Evolutionary conservation across 2,113 vertebrate species (phyloP).

Genomic region (Hippocampus mohnikei): DNA sequence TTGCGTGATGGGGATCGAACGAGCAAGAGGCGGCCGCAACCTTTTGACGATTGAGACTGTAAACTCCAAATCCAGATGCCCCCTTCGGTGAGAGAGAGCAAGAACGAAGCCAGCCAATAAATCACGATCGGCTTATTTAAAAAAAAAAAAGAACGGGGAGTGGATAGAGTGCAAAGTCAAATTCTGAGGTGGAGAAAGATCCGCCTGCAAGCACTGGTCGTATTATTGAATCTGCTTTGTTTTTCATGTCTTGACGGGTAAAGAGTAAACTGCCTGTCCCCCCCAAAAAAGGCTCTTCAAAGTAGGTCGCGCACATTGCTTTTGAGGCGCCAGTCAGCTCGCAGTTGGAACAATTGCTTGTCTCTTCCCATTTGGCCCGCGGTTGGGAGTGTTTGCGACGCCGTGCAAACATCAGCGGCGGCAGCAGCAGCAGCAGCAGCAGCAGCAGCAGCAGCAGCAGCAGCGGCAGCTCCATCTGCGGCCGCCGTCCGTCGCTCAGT

Average conservation of each 20-base stretch:
- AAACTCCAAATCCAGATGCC: constrained; percentile 42
- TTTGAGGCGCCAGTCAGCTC: constrained; percentile 86
- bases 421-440: no score
- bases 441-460: no score
- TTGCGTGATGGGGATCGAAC: constrained; percentile 30
- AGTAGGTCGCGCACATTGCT: constrained; percentile 18
- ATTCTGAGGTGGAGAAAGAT: background rate
- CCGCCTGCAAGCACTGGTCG: background rate
- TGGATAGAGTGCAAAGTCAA: background rate
- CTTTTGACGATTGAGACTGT: constrained; percentile 22
- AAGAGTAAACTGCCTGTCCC: background rate
- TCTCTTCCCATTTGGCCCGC: constrained; percentile 86
- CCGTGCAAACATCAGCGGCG: constrained; percentile 50
- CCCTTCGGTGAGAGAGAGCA: no score
- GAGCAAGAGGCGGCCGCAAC: constrained; percentile 31
- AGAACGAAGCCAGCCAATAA: background rate
- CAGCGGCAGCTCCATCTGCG: no score
- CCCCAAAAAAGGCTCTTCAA: constrained; percentile 35
- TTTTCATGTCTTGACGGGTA: no score
- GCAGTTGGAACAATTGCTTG: constrained; percentile 86
- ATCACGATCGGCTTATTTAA: background rate
- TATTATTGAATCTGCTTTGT: background rate
- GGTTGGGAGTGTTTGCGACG: constrained; percentile 68
- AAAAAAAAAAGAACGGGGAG: background rate
- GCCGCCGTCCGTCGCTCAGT: no score